Evolutionary conservation across 2,113 vertebrate species (phyloP).

Genomic region (Polyodon spathula): DNA sequence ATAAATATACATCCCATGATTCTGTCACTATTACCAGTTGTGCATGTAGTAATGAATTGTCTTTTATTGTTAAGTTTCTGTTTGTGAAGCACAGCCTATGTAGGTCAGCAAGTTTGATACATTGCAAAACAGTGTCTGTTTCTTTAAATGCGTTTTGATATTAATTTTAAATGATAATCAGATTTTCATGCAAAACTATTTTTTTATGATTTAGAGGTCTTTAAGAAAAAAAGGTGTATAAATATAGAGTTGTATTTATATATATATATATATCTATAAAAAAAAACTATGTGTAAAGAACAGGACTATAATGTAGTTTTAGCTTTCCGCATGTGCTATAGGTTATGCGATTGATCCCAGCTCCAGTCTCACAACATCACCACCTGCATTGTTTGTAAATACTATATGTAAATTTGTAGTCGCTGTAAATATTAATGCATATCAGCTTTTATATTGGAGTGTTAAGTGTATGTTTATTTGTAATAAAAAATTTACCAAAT

Average conservation of each 20-base stretch:
- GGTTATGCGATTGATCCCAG: background rate
- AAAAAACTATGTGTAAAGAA: conserved; percentile 19
- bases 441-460: no score
- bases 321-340: background rate
- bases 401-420: conserved; percentile 53
- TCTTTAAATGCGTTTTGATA: conserved; percentile 14
- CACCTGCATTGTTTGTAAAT: conserved; percentile 57
- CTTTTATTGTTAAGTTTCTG: conserved; percentile 10
- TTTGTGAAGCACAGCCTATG: conserved; percentile 9
- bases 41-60: conserved; percentile 11
- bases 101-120: conserved; percentile 12
- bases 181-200: conserved; percentile 22
- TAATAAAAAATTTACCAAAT: no score
- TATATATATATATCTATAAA: background rate
- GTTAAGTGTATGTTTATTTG: no score
- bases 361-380: conserved; percentile 19
- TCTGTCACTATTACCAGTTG: background rate
- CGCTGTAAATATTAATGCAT: no score
- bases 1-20: background rate
- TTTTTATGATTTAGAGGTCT: conserved; percentile 25
- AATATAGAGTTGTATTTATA: conserved; percentile 79
- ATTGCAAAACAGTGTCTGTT: conserved; percentile 10
- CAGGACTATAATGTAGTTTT: conserved; percentile 4
- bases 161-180: conserved; percentile 10
- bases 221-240: conserved; percentile 55